Evolutionary conservation across 1,140 invertebrate genomes (phyloP).

Genomic region (Oreohelix idahoensis): DNA sequence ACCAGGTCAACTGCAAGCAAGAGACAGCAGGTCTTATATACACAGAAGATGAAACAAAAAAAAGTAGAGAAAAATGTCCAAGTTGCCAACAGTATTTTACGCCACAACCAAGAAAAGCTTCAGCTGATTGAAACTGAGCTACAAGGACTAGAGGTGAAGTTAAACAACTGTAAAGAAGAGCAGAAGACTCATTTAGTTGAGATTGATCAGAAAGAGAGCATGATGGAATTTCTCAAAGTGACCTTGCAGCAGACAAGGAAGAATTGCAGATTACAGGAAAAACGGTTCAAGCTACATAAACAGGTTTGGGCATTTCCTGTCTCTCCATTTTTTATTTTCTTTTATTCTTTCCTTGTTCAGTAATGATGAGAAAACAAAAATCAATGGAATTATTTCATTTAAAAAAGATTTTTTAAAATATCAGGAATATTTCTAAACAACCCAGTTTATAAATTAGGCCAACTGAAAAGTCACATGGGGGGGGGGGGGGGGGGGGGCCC

Average conservation of each 20-base stretch:
- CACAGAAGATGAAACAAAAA: constrained; percentile 64
- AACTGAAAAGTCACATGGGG: too few relatives aligned
- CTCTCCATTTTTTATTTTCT: too few relatives aligned
- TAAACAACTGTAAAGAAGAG: constrained; percentile 54
- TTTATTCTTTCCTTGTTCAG: too few relatives aligned
- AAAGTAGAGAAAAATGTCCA: constrained; percentile 63
- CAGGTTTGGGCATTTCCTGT: constrained; percentile 48
- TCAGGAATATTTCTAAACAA: too few relatives aligned
- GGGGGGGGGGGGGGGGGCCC: too few relatives aligned
- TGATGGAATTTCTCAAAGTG: constrained; percentile 69
- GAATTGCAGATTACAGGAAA: constrained; percentile 69
- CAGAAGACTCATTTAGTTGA: constrained; percentile 57
- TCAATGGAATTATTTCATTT: too few relatives aligned
- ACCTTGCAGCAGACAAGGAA: constrained; percentile 67
- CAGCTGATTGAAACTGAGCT: constrained; percentile 65
- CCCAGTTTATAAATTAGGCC: too few relatives aligned
- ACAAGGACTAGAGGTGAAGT: constrained; percentile 58
- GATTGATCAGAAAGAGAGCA: constrained; percentile 68
- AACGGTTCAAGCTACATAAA: constrained; percentile 59
- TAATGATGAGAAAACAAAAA: too few relatives aligned
- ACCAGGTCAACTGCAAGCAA: constrained; percentile 57
- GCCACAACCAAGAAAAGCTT: constrained; percentile 67
- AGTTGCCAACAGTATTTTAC: constrained; percentile 58
- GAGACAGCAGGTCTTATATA: constrained; percentile 61
- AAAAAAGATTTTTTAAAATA: too few relatives aligned